Evolutionary conservation across 2,797 vertebrate species (phyloP), one percentile per base, ranked within the genome.

Genomic region (Moxostoma hubbsi): DNA sequence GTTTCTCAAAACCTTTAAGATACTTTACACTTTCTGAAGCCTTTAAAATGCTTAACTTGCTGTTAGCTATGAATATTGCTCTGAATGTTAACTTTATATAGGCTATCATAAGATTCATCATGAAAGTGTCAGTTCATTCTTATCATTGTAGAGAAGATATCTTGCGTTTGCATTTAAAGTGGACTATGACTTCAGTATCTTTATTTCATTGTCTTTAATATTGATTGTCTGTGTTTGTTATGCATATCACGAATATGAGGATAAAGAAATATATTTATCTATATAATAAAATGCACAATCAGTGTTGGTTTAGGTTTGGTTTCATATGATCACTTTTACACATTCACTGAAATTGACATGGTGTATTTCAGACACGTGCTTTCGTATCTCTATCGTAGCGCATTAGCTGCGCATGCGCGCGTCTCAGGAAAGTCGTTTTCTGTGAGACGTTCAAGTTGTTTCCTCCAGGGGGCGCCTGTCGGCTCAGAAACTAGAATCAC

Each of bases 1-100:
- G 2, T 24, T 61, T 45, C 45, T n/a, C 50, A 67, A 47, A 55
- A 49, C 13, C 15, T 10, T 64, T 57, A 64, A 75, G 9, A 13
- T 63, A 2, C 12, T 63, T 45, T 63, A 36, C 36, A 36, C 12
- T 49, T 18, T 63, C 16, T 36, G 11, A 49, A 75, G 45, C 62
- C 51, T 58, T 76, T 59, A 59, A 58, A 4, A 67, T 24, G 24
- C 24, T 24, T 24, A 4, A 59, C 13, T 7, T 43, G 9, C 12
- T 43, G 54, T 76, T 67, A 8, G 5, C 46, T 50, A 15, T 58
- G 24, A 51, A 50, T 76, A 76, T 50, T 15, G 6, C 46, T 36
- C 54, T 67, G 63, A 59, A 43, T 76, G 74, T 76, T 12, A 36
- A 5, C 54, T 75, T 76, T 66, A 49, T 66, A 57, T 57, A 45